These are phyloP conservation scores for Halocynthia roretzi DNA, from an alignment of 23 tunicate species.

Conservation along the genomic window DNA sequence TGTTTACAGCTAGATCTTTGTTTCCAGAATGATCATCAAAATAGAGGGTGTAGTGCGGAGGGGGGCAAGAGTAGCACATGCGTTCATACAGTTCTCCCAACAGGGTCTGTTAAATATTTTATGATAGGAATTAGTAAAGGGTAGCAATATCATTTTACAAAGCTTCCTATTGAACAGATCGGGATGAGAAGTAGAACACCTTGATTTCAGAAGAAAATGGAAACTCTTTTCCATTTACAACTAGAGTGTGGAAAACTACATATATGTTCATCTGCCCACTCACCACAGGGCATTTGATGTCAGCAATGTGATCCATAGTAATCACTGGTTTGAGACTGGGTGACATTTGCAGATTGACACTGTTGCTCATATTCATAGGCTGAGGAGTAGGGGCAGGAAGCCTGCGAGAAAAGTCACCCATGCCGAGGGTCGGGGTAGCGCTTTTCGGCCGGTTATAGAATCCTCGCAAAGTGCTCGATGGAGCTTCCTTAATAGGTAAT, in stretches of 20 bases:
- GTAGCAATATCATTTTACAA: background rate
- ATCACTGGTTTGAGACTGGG: conserved; percentile 38
- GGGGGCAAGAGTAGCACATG: conserved; percentile 23
- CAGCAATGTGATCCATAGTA: conserved; percentile 74
- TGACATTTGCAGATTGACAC: background rate
- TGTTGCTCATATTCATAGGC: conserved; percentile 14
- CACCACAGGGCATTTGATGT: conserved; percentile 88
- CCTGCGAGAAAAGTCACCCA: background rate
- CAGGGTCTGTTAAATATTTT: conserved; percentile 3
- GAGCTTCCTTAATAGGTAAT: background rate
- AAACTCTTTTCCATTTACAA: background rate
- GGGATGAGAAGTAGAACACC: background rate
- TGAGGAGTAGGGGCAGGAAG: background rate
- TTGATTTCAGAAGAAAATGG: background rate
- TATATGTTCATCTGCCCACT: background rate
- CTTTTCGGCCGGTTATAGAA: conserved; percentile 3
- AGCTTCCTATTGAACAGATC: background rate
- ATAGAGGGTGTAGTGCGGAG: conserved; percentile 52
- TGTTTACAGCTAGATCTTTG: too few species aligned
- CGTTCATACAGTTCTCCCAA: conserved; percentile 11
- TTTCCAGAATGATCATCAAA: conserved; percentile 33
- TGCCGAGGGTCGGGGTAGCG: background rate
- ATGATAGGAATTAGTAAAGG: background rate
- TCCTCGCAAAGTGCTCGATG: conserved; percentile 5
- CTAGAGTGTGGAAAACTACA: background rate